Conservation (phyloP, 2,113 vertebrate species). For the Hippotragus niger region DNA sequence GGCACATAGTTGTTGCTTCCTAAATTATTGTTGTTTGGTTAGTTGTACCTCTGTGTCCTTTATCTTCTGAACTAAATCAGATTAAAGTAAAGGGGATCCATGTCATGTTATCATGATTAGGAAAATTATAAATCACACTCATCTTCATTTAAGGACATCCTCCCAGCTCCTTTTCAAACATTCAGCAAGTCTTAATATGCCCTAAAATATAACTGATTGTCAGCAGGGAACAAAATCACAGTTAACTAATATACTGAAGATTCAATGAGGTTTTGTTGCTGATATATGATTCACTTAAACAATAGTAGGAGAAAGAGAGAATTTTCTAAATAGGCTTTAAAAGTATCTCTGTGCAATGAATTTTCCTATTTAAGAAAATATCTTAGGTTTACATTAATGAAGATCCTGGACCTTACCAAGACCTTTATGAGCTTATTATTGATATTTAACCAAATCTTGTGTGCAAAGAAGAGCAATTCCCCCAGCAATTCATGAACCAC, state of each 20-base stretch:
- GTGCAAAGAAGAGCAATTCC: neutral
- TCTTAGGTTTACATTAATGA: neutral
- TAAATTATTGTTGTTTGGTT: neutral
- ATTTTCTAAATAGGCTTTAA: neutral
- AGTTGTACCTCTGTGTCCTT: neutral
- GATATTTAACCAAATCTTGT: neutral
- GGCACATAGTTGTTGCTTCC: neutral
- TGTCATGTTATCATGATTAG: neutral
- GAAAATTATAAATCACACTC: neutral
- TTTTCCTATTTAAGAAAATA: neutral
- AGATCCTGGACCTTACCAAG: neutral
- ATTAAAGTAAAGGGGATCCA: neutral
- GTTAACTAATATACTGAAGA: neutral
- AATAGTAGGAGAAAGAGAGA: neutral
- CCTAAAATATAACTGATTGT: neutral
- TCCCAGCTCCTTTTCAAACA: neutral
- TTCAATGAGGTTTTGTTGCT: neutral
- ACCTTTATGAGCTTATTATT: neutral
- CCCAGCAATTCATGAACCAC: neutral
- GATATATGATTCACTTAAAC: neutral
- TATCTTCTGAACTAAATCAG: neutral
- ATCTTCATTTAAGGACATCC: neutral
- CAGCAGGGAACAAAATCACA: neutral
- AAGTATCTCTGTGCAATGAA: neutral
- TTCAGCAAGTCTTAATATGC: neutral